phyloP scores from a whole-genome alignment of 2,113 vertebrate species.

The Caracal caracal region DNA sequence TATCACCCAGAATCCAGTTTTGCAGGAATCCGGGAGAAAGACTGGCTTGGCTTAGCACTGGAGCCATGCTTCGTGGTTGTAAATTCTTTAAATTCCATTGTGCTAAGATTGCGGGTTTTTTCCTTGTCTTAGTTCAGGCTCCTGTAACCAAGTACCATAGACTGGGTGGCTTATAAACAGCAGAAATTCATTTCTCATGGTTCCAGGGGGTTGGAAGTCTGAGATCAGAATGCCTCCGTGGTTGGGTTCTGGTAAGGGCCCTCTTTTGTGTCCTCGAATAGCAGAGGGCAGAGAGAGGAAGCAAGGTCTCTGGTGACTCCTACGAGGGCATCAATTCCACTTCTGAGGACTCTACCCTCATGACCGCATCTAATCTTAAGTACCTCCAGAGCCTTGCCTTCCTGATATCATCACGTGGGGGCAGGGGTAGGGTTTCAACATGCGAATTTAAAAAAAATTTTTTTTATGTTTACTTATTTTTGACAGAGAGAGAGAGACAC shows the following conservation, averaged over 20 bases:
- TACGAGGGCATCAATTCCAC: neutral
- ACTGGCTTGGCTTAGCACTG: neutral
- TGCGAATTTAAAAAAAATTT: neutral
- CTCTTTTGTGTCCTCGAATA: neutral
- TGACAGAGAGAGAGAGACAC: too few relatives aligned
- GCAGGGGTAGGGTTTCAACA: neutral
- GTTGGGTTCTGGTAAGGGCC: neutral
- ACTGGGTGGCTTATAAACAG: neutral
- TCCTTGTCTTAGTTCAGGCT: neutral
- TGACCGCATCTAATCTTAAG: neutral
- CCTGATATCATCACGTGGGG: neutral
- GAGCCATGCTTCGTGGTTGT: accelerated
- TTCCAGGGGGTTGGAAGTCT: neutral
- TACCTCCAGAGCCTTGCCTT: neutral
- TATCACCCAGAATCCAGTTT: neutral
- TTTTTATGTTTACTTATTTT: too few relatives aligned
- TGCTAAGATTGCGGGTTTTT: neutral
- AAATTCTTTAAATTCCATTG: neutral
- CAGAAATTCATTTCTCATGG: neutral
- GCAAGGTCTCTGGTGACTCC: neutral
- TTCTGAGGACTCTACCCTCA: neutral
- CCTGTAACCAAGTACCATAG: neutral
- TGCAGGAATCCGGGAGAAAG: neutral
- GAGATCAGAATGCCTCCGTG: neutral
- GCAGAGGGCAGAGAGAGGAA: neutral